Evolutionary conservation across 2,888 invertebrate species (phyloP).

Genomic region (Phymatocera aterrima): DNA sequence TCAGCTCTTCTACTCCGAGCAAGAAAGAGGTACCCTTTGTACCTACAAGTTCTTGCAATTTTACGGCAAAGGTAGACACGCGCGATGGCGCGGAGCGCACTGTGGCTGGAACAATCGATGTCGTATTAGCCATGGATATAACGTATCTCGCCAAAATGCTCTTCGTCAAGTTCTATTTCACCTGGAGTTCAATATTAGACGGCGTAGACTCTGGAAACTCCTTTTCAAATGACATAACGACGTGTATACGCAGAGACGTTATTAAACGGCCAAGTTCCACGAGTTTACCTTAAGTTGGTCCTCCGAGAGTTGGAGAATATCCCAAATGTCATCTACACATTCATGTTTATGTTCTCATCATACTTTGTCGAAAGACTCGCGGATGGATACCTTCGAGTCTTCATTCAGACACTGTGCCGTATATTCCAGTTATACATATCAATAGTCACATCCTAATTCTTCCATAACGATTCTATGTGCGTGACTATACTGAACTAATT

Average conservation of each 20-base stretch:
- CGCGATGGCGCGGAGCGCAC: neutral
- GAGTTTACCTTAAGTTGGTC: slow-evolving; percentile 35
- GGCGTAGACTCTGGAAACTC: slow-evolving; percentile 13
- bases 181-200: neutral
- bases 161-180: neutral
- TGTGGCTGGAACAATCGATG: neutral
- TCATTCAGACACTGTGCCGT: neutral
- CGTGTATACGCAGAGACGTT: slow-evolving; percentile 41
- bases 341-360: slow-evolving; percentile 59
- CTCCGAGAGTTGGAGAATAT: slow-evolving; percentile 45
- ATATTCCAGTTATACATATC: neutral
- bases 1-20: neutral
- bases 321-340: slow-evolving; percentile 66
- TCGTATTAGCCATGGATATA: neutral
- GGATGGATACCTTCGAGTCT: slow-evolving; percentile 22
- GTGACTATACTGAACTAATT: neutral
- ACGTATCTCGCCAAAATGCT: neutral
- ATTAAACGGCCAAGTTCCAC: slow-evolving; percentile 40
- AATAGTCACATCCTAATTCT: neutral
- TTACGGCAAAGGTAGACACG: neutral
- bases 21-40: neutral
- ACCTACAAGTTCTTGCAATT: neutral
- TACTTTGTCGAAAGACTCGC: slow-evolving; percentile 17
- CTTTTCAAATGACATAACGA: slow-evolving; percentile 22
- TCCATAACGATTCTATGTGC: neutral